These are phyloP conservation scores for Rhombomys opimus DNA, from an alignment of 2,113 vertebrate genomes.

Conservation along the genomic window DNA sequence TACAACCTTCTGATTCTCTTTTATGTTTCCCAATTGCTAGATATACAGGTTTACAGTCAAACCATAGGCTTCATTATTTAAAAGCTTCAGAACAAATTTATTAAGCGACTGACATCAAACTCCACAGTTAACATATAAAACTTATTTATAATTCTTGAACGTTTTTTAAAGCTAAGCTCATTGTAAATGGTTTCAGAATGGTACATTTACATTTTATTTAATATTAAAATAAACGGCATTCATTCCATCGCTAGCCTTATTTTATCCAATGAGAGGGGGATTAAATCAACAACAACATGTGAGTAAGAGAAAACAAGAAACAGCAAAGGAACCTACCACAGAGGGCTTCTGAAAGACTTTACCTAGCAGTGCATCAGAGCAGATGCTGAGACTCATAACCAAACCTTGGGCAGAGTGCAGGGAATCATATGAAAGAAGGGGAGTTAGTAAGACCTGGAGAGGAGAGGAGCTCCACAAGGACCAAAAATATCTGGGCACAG, in stretches of 20 bases:
- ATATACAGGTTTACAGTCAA: not conserved
- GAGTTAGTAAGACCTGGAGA: too few relatives aligned
- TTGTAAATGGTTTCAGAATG: not conserved
- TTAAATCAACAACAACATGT: not conserved
- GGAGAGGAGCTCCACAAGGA: too few relatives aligned
- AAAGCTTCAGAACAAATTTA: not conserved
- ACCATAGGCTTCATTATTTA: not conserved
- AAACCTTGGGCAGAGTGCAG: too few relatives aligned
- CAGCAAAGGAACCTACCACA: too few relatives aligned
- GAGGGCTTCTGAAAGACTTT: too few relatives aligned
- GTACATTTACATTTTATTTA: not conserved
- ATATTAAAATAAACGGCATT: conserved; percentile 11
- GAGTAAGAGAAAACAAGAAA: too few relatives aligned
- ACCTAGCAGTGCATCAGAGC: too few relatives aligned
- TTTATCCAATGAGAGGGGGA: not conserved
- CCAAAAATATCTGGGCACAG: too few relatives aligned
- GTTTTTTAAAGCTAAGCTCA: not conserved
- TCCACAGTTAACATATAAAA: not conserved
- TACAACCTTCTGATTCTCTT: not conserved
- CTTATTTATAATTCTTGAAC: not conserved
- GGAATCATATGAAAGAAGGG: too few relatives aligned
- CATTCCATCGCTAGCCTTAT: conserved; percentile 12
- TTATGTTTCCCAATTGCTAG: not conserved
- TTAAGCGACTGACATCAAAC: not conserved
- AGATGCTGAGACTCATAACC: too few relatives aligned